Percentiles rank a stretch among this genome's conserved stretches.
Evolutionary conservation across 2,888 invertebrate genomes (phyloP).

Genomic region (Nemoura dubitans): DNA sequence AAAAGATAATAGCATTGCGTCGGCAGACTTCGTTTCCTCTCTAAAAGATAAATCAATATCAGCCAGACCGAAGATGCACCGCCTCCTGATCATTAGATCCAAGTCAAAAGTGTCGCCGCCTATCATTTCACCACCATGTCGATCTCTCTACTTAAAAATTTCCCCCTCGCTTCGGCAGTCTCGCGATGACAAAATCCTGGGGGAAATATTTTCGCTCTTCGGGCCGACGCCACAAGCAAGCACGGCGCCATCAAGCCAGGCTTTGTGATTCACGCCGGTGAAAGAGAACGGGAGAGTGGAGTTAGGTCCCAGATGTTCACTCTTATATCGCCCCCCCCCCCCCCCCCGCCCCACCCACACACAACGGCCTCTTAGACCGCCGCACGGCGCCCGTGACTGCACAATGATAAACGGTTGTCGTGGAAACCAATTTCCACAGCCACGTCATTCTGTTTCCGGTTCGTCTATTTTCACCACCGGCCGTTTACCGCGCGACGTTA

Average conservation of each 20-base stretch:
- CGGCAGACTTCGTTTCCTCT: background rate
- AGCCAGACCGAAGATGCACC: background rate
- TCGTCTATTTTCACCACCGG: background rate
- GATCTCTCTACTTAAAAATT: background rate
- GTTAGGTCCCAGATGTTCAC: constrained; percentile 26
- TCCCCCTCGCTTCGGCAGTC: background rate
- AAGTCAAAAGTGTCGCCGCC: background rate
- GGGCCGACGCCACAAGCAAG: background rate
- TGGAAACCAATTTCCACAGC: constrained; percentile 30
- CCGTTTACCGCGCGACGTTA: background rate
- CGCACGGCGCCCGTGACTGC: background rate
- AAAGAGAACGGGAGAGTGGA: background rate
- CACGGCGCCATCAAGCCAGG: background rate
- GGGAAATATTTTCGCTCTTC: background rate
- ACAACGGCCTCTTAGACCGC: background rate
- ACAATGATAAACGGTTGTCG: constrained; percentile 30
- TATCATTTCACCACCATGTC: background rate
- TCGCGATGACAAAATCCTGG: too few species aligned
- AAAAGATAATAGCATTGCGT: too few species aligned
- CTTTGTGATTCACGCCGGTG: background rate
- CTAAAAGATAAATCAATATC: background rate
- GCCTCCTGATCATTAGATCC: background rate
- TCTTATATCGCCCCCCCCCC: background rate
- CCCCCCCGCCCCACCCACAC: background rate
- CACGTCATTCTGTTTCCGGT: constrained; percentile 25